phyloP scores from a whole-genome alignment of 2,113 vertebrate species.

The Lycocorax pyrrhopterus region DNA sequence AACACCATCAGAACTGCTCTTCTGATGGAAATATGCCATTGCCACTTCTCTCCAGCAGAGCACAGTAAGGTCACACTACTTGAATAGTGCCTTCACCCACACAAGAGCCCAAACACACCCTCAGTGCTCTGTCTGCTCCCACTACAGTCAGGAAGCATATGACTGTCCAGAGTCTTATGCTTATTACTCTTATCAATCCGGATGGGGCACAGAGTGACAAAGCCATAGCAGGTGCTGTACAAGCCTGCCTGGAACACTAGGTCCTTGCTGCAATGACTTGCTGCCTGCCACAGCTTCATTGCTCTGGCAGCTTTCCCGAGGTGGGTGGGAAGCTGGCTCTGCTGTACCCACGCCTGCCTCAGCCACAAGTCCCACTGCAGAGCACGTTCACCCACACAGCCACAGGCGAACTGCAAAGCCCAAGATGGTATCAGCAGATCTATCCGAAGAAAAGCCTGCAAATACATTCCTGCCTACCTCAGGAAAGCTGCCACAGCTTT shows the following conservation, averaged over 20 bases:
- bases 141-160: not conserved
- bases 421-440: not conserved
- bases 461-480: conserved; percentile 72
- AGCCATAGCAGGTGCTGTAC: not conserved
- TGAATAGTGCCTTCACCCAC: not conserved
- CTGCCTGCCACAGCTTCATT: not conserved
- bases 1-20: not conserved
- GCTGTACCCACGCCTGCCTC: not conserved
- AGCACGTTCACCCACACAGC: conserved; percentile 13
- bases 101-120: not conserved
- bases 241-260: not conserved
- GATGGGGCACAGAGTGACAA: not conserved
- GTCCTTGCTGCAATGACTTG: not conserved
- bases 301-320: not conserved
- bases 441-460: not conserved
- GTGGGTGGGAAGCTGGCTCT: not conserved
- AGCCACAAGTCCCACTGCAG: conserved; percentile 7
- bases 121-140: not conserved
- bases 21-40: not conserved
- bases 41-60: not conserved
- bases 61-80: not conserved
- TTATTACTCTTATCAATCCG: not conserved
- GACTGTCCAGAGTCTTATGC: not conserved
- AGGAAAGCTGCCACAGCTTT: conserved; percentile 79
- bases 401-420: not conserved